phyloP scores from a whole-genome alignment of 2,888 invertebrate genomes.

The Sminthurinus aureus region DNA sequence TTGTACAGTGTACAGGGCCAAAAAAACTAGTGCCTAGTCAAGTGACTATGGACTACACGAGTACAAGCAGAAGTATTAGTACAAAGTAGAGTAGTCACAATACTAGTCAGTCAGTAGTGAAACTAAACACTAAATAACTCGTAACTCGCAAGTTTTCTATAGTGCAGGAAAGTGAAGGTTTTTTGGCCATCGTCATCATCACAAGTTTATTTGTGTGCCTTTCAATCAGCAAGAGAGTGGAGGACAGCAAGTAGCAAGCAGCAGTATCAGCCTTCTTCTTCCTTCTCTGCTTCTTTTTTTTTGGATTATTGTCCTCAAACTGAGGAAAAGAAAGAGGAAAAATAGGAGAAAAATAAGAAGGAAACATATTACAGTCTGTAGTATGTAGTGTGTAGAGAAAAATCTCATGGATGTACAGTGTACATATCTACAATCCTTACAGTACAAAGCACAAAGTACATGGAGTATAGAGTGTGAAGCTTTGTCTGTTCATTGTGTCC shows the following conservation, averaged over 20 bases:
- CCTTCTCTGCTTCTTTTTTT: not conserved
- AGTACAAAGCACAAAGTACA: too few relatives aligned
- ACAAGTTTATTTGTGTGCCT: slow-evolving; percentile 18
- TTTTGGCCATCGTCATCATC: slow-evolving; percentile 9
- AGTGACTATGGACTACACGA: too few relatives aligned
- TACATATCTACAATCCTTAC: too few relatives aligned
- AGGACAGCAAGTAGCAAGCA: not conserved
- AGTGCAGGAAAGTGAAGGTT: not conserved
- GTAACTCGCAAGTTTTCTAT: too few relatives aligned
- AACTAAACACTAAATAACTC: too few relatives aligned
- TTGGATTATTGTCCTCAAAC: not conserved
- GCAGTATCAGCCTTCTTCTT: not conserved
- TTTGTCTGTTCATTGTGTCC: not conserved
- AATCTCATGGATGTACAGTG: too few relatives aligned
- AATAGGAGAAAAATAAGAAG: not conserved
- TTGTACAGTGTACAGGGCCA: too few relatives aligned
- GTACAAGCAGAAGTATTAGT: too few relatives aligned
- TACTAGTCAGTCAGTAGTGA: too few relatives aligned
- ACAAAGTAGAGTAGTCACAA: too few relatives aligned
- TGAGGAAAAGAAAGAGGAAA: not conserved
- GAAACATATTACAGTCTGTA: not conserved
- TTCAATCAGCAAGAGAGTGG: slow-evolving; percentile 6
- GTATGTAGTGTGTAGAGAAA: not conserved
- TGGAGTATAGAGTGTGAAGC: too few relatives aligned
- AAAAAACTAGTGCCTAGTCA: too few relatives aligned